Evolutionary conservation across 2,888 invertebrate genomes (phyloP).

Genomic region (Heliconius ismenius): DNA sequence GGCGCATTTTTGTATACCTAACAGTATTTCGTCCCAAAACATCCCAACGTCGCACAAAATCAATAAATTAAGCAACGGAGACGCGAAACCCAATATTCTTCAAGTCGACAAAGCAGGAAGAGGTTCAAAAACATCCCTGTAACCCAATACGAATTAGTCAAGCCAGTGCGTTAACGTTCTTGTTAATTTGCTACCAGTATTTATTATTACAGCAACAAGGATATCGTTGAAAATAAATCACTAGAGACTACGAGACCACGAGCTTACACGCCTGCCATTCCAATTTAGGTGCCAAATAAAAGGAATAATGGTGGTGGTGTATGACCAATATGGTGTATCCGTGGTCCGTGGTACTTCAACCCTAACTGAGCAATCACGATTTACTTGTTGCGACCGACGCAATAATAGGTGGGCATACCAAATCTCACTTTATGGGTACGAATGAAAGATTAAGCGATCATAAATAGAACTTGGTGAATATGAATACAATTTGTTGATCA

Average conservation of each 20-base stretch:
- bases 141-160: constrained; percentile 44
- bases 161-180: constrained; percentile 38
- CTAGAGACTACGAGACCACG: constrained; percentile 50
- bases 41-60: not conserved
- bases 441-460: constrained; percentile 28
- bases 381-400: constrained; percentile 39
- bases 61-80: constrained; percentile 20
- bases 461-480: constrained; percentile 22
- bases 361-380: constrained; percentile 45
- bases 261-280: constrained; percentile 52
- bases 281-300: constrained; percentile 43
- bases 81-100: constrained; percentile 30
- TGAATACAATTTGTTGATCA: constrained; percentile 16
- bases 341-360: constrained; percentile 43
- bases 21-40: not conserved
- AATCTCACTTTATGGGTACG: constrained; percentile 32
- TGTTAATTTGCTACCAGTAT: constrained; percentile 56
- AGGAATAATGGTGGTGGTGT: constrained; percentile 34
- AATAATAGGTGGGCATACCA: constrained; percentile 36
- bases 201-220: constrained; percentile 57
- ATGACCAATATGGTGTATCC: constrained; percentile 39
- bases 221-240: constrained; percentile 54
- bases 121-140: constrained; percentile 38
- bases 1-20: not conserved
- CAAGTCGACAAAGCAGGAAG: constrained; percentile 36